Percentiles rank a stretch among this genome's conserved stretches.
Evolutionary conservation across 2,888 invertebrate genomes (phyloP).

Genomic region (Scaptomyza parva): DNA sequence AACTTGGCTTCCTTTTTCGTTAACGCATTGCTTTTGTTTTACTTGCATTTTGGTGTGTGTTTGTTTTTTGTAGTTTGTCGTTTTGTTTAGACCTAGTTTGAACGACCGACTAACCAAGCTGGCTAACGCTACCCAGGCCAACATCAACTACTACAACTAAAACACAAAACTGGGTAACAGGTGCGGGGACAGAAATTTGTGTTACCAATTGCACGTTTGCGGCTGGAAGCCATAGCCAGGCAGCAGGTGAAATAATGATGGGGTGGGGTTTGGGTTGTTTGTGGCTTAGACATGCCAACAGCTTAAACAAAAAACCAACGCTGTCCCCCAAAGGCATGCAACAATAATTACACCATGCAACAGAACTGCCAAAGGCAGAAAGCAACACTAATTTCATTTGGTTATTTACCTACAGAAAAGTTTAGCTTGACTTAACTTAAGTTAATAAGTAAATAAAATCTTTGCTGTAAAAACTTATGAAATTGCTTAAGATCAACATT

Average conservation of each 20-base stretch:
- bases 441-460: too few species aligned
- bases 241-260: constrained; percentile 30
- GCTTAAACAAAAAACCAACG: constrained; percentile 18
- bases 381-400: neutral
- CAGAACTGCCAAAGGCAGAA: constrained; percentile 28
- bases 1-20: constrained; percentile 74
- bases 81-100: constrained; percentile 65
- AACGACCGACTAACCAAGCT: constrained; percentile 75
- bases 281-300: constrained; percentile 25
- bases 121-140: constrained; percentile 33
- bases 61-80: constrained; percentile 9
- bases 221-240: constrained; percentile 70
- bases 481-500: neutral
- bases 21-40: constrained; percentile 35
- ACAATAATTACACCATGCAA: constrained; percentile 47
- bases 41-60: constrained; percentile 5
- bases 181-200: constrained; percentile 61
- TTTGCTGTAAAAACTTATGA: too few species aligned
- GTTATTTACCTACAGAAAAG: neutral
- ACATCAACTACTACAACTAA: constrained; percentile 27
- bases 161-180: constrained; percentile 73
- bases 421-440: too few species aligned
- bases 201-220: constrained; percentile 55
- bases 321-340: constrained; percentile 25
- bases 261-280: constrained; percentile 14